Percentiles rank a stretch among this genome's conserved stretches.
Evolutionary conservation across 64 coral and sea anemone genomes (phyloP).

Genomic region (Stylophora pistillata): DNA sequence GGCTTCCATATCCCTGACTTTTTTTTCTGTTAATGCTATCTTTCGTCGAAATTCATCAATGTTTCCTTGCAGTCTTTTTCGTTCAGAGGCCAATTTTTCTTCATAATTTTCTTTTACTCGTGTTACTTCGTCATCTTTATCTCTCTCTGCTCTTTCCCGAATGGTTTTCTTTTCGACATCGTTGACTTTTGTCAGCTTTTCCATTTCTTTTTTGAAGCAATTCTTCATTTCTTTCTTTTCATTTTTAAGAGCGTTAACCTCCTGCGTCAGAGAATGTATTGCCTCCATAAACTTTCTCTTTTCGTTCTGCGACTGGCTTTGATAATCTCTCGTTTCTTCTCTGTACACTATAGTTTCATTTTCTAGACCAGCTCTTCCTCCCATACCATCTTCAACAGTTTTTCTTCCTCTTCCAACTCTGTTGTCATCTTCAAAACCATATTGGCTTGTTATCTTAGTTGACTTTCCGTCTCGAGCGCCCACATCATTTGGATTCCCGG

Average conservation of each 20-base stretch:
- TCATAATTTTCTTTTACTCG: slow-evolving; percentile 54
- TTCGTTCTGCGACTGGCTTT: slow-evolving; percentile 40
- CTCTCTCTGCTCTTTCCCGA: slow-evolving; percentile 48
- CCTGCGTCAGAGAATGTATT: slow-evolving; percentile 64
- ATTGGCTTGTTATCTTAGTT: background rate
- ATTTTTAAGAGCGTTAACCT: slow-evolving; percentile 62
- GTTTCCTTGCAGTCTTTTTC: slow-evolving; percentile 50
- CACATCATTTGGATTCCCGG: too few species aligned
- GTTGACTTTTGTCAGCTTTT: slow-evolving; percentile 42
- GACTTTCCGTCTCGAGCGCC: too few species aligned
- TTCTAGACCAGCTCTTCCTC: background rate
- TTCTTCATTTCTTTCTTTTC: slow-evolving; percentile 43
- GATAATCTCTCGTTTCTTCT: slow-evolving; percentile 2
- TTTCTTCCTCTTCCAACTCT: background rate
- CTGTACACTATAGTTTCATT: background rate
- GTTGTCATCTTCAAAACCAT: background rate
- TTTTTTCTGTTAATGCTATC: slow-evolving; percentile 53
- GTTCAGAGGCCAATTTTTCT: slow-evolving; percentile 57
- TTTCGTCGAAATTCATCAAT: slow-evolving; percentile 78
- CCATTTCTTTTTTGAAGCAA: slow-evolving; percentile 42
- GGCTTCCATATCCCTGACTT: slow-evolving; percentile 59
- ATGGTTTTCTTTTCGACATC: slow-evolving; percentile 74
- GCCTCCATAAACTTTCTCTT: slow-evolving; percentile 54
- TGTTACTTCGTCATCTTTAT: slow-evolving; percentile 70
- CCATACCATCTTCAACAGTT: background rate